Conservation (phyloP, 2,888 invertebrate species). For the Diogma glabrata region DNA sequence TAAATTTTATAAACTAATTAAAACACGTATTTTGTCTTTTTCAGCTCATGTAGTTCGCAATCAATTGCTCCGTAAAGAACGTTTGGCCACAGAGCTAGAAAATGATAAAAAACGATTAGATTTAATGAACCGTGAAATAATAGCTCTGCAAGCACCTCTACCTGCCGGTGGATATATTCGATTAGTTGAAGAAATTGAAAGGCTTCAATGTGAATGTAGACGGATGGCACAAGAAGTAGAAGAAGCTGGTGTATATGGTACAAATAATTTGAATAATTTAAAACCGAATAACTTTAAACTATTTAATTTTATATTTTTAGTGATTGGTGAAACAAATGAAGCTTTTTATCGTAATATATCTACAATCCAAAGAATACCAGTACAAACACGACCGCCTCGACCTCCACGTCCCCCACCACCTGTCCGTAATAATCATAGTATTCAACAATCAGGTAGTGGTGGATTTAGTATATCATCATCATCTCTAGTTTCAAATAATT, state of each 20-base stretch:
- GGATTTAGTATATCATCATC: neutral
- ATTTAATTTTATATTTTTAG: conserved; percentile 9
- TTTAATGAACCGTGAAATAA: conserved; percentile 47
- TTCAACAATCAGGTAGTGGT: conserved; percentile 10
- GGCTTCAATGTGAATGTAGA: conserved; percentile 56
- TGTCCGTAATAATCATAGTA: conserved; percentile 20
- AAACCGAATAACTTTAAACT: too few relatives aligned
- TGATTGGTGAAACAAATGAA: conserved; percentile 47
- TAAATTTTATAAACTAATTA: too few relatives aligned
- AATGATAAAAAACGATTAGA: conserved; percentile 41
- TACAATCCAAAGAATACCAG: conserved; percentile 49
- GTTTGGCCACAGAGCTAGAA: conserved; percentile 40
- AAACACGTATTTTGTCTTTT: too few relatives aligned
- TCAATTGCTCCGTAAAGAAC: conserved; percentile 43
- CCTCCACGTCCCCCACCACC: conserved; percentile 22
- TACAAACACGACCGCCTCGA: conserved; percentile 22
- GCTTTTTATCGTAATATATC: conserved; percentile 68
- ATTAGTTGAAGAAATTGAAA: conserved; percentile 53
- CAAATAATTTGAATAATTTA: too few relatives aligned
- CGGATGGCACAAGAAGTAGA: conserved; percentile 51
- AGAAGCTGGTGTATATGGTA: conserved; percentile 37
- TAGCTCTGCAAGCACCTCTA: conserved; percentile 38
- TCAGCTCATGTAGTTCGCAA: conserved; percentile 25
- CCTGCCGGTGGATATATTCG: conserved; percentile 36
- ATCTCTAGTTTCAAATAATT: conserved; percentile 8